Conservation (phyloP, 2,797 vertebrate species). For the Brotula barbata region DNA sequence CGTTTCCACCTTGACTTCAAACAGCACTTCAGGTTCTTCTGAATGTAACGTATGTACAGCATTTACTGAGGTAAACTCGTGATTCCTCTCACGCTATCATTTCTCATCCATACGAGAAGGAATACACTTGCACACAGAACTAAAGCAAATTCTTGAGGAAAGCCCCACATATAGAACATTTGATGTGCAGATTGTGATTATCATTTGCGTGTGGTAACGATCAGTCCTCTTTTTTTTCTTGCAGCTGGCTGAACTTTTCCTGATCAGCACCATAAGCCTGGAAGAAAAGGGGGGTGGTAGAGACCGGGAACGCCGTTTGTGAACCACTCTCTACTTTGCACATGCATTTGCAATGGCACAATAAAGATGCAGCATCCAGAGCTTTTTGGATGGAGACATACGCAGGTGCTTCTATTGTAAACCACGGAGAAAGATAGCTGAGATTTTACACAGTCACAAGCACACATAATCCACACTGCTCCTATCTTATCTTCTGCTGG, state of each 20-base stretch:
- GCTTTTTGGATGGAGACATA: conserved; percentile 66
- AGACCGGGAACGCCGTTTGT: conserved; percentile 28
- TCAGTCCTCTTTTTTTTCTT: conserved; percentile 38
- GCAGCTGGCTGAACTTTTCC: conserved; percentile 54
- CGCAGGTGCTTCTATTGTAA: conserved; percentile 49
- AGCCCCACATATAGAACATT: conserved; percentile 58
- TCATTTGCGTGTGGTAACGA: conserved; percentile 58
- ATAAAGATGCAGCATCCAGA: conserved; percentile 68
- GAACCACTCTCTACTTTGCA: conserved; percentile 49
- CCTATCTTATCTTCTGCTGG: conserved; percentile 17
- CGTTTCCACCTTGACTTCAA: conserved; percentile 46
- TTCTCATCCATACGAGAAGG: conserved; percentile 56
- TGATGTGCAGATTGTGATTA: conserved; percentile 70
- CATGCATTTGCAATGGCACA: conserved; percentile 69
- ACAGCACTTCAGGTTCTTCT: conserved; percentile 73
- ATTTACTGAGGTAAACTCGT: conserved; percentile 53
- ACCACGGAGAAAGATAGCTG: conserved; percentile 32
- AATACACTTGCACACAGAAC: conserved; percentile 63
- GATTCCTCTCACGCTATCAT: conserved; percentile 31
- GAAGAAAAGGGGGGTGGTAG: conserved; percentile 58
- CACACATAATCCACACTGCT: conserved; percentile 32
- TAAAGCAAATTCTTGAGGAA: conserved; percentile 60
- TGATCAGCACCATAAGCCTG: conserved; percentile 62
- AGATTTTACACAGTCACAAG: conserved; percentile 31
- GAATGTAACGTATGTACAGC: conserved; percentile 58